Base-by-base conservation (phyloP, 2,888 invertebrate species). In the Heterodera filipjevi region DNA sequence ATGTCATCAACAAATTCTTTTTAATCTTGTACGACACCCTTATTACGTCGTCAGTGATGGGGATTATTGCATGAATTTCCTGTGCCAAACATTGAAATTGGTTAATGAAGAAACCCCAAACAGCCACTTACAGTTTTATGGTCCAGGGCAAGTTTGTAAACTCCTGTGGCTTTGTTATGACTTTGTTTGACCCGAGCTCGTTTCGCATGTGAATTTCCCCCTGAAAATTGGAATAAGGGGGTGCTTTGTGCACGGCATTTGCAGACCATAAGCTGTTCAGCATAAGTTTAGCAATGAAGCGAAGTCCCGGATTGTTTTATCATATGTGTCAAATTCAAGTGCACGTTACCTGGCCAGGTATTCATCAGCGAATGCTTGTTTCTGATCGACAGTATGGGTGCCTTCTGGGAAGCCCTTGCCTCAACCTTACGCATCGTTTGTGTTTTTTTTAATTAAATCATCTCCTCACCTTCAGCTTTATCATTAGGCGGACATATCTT, bases 131-230 rank as follows among this genome's bases (percentile, higher is more conserved):
- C 68, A 8, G 22, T 16, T 66, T 66, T 77, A 49, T 49, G 68
- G 46, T 77, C 77, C 35, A 68, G 39, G 10, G 33, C 44, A 2
- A 70, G 30, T 27, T 66, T 33, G 49, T 30, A 32, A 77, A 77
- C 27, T 77, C 77, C 6, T 22, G n/a, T 5, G 70, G 44, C 0
- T 27, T n/a, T 22, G 66, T 30, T 1, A 77, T 6, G 1, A 77
- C 39, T 1, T 27, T 16, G 19, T 39, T 77, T 19, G 5, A 22
- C 2, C 35, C 30, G 1, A 77, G 39, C 22, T n/a, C 68, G 22
- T 77, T 77, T 2, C 77, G 77, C 77, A 77, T 77, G 32, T 32
- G 33, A 77, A 77, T n/a, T 77, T 77, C 2, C 77, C 68, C 71
- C 71, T 66, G 14, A 77, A 53, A 72, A 2, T 22, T 39, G 2